These are phyloP conservation scores for Blastobasis lacticolella DNA, from an alignment of 2,888 invertebrate species.

Conservation along the genomic window DNA sequence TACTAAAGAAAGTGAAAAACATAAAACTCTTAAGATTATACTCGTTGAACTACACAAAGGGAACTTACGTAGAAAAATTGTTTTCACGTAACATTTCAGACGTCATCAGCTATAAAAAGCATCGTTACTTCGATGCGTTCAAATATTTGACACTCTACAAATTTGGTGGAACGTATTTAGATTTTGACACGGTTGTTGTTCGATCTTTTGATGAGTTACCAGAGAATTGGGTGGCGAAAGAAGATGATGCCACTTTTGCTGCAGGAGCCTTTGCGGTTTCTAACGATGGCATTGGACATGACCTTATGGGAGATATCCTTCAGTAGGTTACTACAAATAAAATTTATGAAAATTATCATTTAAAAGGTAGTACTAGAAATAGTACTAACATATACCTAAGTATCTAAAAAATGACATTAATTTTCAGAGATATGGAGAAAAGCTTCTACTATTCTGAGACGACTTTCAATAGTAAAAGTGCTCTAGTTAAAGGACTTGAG, in stretches of 20 bases:
- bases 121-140: not conserved
- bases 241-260: not conserved
- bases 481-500: no score
- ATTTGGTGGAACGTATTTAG: conserved; percentile 66
- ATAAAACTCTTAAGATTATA: not conserved
- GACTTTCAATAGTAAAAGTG: no score
- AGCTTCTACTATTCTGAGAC: no score
- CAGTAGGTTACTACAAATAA: no score
- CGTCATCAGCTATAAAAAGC: not conserved
- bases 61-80: not conserved
- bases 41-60: not conserved
- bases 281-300: no score
- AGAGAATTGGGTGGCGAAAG: not conserved
- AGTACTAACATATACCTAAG: no score
- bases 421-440: no score
- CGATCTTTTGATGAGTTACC: not conserved
- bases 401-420: no score
- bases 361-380: no score
- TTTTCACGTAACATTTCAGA: not conserved
- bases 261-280: no score
- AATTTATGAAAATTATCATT: no score
- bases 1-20: not conserved
- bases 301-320: no score
- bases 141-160: conserved; percentile 40
- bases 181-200: not conserved